Conservation (phyloP, 2,113 vertebrate genomes). For the Prolemur simus region DNA sequence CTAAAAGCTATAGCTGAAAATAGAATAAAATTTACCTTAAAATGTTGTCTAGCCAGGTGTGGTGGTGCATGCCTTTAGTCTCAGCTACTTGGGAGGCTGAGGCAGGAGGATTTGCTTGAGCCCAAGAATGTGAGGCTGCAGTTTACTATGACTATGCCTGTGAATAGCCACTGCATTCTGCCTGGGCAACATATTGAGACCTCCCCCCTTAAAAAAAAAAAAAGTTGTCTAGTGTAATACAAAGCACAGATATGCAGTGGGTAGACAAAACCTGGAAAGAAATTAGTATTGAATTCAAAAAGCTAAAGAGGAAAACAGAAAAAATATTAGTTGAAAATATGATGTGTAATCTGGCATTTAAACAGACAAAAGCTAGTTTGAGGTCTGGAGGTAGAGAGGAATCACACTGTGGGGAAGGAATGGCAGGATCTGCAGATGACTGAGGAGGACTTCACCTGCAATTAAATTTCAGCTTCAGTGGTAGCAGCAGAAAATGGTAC, state of each 20-base stretch:
- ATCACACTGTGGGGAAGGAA: neutral
- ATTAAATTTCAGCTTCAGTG: neutral
- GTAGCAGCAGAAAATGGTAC: neutral
- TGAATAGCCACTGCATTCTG: too few species aligned
- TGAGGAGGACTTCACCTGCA: neutral
- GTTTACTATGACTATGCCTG: too few species aligned
- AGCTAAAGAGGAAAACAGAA: neutral
- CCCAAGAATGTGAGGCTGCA: too few species aligned
- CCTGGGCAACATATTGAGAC: too few species aligned
- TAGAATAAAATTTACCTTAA: conserved; percentile 20
- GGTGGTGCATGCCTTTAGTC: too few species aligned
- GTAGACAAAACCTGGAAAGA: neutral
- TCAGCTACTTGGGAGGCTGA: too few species aligned
- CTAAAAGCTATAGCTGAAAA: conserved; percentile 2
- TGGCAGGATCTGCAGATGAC: neutral
- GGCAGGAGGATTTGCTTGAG: too few species aligned
- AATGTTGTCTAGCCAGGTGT: neutral
- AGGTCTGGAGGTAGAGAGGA: neutral
- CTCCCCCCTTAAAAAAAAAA: neutral
- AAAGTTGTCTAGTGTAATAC: neutral
- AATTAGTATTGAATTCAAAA: conserved; percentile 27
- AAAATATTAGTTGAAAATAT: conserved; percentile 26
- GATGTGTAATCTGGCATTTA: neutral
- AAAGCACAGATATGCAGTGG: neutral
- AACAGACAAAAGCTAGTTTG: neutral